Conservation (phyloP, 2,797 vertebrate genomes). For the Cirrhinus mrigala region DNA sequence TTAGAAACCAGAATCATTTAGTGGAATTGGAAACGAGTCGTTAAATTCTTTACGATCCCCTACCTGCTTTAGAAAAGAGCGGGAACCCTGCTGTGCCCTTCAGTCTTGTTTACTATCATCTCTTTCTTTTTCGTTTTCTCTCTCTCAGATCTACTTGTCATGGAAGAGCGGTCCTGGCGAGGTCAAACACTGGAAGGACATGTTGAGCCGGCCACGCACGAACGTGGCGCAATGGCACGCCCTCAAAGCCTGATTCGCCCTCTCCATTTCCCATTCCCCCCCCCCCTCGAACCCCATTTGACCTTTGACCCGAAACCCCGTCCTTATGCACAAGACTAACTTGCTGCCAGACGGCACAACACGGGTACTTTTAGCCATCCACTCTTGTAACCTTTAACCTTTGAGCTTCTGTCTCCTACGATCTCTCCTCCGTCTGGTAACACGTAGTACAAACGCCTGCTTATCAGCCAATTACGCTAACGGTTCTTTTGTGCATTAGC, state of each 20-base stretch:
- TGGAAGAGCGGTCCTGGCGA: constrained; percentile 98
- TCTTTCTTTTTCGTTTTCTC: constrained; percentile 38
- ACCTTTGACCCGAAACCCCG: constrained; percentile 65
- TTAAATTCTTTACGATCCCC: background rate
- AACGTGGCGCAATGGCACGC: constrained; percentile 98
- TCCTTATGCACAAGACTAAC: constrained; percentile 88
- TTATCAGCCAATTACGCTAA: constrained; percentile 29
- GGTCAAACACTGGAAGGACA: constrained; percentile 99
- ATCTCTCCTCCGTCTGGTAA: constrained; percentile 64
- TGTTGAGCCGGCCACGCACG: constrained; percentile 95
- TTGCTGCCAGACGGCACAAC: constrained; percentile 85
- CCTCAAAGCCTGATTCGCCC: constrained; percentile 90
- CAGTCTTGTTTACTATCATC: background rate
- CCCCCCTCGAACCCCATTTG: constrained; percentile 53
- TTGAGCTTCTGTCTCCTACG: constrained; percentile 60
- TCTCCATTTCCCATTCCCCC: constrained; percentile 65
- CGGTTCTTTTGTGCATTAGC: background rate
- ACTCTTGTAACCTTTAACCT: constrained; percentile 81
- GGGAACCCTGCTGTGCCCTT: constrained; percentile 1
- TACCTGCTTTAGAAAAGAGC: background rate
- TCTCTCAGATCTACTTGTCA: constrained; percentile 92
- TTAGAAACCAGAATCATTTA: background rate
- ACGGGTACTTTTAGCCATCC: constrained; percentile 89
- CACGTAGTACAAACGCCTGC: constrained; percentile 55
- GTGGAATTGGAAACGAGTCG: background rate